Percentiles rank a stretch among this genome's conserved stretches.
Conservation (phyloP, 2,888 invertebrate species). For the Prosopocoilus inquinatus region DNA sequence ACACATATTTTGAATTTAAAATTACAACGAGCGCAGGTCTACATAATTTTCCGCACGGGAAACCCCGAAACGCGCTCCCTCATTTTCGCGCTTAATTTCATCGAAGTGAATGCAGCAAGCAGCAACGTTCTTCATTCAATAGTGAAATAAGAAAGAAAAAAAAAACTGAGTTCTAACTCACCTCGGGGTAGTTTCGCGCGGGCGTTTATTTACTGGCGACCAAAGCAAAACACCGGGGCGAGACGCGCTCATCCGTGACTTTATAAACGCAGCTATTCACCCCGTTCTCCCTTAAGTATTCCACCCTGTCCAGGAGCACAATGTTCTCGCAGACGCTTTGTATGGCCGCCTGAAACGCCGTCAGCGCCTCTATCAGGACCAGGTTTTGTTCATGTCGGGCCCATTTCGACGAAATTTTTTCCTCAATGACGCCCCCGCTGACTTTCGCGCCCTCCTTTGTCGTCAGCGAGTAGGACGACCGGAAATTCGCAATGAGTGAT, state of each 20-base stretch:
- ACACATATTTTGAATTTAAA: too few species aligned
- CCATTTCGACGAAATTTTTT: constrained; percentile 43
- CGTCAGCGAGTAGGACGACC: constrained; percentile 35
- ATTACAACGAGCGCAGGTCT: too few species aligned
- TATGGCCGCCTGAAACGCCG: constrained; percentile 52
- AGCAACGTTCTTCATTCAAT: too few species aligned
- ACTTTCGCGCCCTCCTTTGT: constrained; percentile 6
- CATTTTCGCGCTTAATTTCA: too few species aligned
- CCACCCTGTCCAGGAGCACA: constrained; percentile 55
- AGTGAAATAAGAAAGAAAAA: too few species aligned
- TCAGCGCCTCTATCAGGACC: constrained; percentile 48
- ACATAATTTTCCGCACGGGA: too few species aligned
- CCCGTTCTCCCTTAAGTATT: constrained; percentile 49
- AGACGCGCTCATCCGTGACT: constrained; percentile 60
- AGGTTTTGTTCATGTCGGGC: constrained; percentile 38
- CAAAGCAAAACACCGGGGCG: constrained; percentile 66
- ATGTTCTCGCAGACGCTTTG: constrained; percentile 60
- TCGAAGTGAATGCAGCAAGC: too few species aligned
- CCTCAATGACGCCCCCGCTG: constrained; percentile 8
- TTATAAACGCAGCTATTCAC: constrained; percentile 54
- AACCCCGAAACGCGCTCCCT: too few species aligned
- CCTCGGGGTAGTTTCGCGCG: too few species aligned
- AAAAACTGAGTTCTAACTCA: too few species aligned
- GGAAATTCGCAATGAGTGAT: constrained; percentile 38
- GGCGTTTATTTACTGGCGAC: constrained; percentile 24